Evolutionary conservation across 2,113 vertebrate genomes (phyloP).

Genomic region (Leptosomus discolor): DNA sequence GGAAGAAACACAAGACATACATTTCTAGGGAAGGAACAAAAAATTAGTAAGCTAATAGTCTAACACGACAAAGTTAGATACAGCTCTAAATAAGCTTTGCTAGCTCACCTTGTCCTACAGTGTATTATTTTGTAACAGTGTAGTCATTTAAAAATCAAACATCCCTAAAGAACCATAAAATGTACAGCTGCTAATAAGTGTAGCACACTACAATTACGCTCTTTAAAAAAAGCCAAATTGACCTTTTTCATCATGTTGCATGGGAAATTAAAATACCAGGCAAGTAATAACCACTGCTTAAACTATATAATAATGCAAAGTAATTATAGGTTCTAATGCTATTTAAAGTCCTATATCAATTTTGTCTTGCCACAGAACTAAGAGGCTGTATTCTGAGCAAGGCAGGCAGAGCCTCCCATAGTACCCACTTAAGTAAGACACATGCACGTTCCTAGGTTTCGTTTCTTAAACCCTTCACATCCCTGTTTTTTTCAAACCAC

Average conservation of each 20-base stretch:
- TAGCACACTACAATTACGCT: constrained; percentile 55
- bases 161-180: constrained; percentile 66
- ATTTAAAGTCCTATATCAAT: constrained; percentile 75
- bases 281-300: constrained; percentile 73
- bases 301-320: constrained; percentile 76
- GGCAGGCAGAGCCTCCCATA: constrained; percentile 18
- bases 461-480: constrained; percentile 64
- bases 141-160: constrained; percentile 60
- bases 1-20: neutral
- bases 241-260: constrained; percentile 73
- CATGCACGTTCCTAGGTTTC: constrained; percentile 42
- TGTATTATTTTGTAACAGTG: constrained; percentile 13
- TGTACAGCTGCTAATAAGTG: constrained; percentile 68
- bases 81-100: constrained; percentile 4
- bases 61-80: neutral
- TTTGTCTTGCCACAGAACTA: constrained; percentile 72
- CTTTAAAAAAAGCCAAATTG: constrained; percentile 70
- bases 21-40: neutral
- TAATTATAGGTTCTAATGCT: constrained; percentile 75
- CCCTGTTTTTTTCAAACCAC: constrained; percentile 49
- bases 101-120: constrained; percentile 25
- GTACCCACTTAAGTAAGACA: constrained; percentile 53
- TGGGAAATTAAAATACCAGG: constrained; percentile 78
- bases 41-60: neutral
- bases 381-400: constrained; percentile 52